Evolutionary conservation across 2,797 vertebrate genomes (phyloP).

Genomic region (Manis pentadactyla): DNA sequence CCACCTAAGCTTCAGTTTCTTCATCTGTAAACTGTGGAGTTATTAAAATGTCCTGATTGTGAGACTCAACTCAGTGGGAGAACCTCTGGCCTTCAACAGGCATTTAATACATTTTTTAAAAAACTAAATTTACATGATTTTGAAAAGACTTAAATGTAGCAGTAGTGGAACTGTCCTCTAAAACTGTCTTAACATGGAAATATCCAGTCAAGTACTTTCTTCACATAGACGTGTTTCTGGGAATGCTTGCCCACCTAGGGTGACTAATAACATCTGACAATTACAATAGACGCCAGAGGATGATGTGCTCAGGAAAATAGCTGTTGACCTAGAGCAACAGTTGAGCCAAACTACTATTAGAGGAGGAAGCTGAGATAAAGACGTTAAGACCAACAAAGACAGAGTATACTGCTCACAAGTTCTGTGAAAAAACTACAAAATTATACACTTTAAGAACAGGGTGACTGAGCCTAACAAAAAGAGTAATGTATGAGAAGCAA

Average conservation of each 20-base stretch:
- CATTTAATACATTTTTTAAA: background rate
- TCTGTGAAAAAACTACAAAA: background rate
- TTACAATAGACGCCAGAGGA: background rate
- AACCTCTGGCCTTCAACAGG: background rate
- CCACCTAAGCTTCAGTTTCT: background rate
- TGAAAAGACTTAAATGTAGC: slow-evolving; percentile 20
- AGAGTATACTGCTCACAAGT: background rate
- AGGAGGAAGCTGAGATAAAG: background rate
- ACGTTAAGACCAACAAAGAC: background rate
- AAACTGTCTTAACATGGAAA: slow-evolving; percentile 11
- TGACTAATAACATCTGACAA: background rate
- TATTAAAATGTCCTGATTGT: slow-evolving; percentile 38
- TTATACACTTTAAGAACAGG: background rate
- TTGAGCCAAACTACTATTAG: background rate
- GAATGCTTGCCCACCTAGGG: background rate
- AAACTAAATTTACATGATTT: slow-evolving; percentile 42
- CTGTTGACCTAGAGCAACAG: background rate
- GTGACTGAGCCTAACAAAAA: background rate
- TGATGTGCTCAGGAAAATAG: background rate
- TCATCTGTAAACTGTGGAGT: slow-evolving; percentile 14
- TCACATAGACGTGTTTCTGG: background rate
- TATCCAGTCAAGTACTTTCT: background rate
- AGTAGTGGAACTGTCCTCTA: background rate
- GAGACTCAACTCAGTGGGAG: background rate
- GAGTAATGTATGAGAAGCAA: background rate